Conservation (phyloP, 1,140 invertebrate species). For the Lanistes nyassanus region DNA sequence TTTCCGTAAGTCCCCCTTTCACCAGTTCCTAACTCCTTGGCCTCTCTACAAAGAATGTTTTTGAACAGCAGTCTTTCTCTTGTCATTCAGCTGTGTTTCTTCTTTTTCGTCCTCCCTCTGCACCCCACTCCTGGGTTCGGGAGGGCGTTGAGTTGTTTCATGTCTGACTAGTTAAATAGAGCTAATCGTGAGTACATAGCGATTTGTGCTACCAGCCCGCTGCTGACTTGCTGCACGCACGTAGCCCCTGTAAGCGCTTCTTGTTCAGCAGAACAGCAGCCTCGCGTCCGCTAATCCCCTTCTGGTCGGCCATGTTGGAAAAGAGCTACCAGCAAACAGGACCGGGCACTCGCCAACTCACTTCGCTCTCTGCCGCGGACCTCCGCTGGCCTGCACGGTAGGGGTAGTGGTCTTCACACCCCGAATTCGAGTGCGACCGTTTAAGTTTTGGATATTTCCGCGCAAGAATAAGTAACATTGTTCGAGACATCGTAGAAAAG, state of each 20-base stretch:
- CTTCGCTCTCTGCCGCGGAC: too few relatives aligned
- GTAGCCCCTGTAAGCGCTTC: neutral
- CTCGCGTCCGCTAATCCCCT: conserved; percentile 11
- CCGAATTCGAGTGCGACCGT: too few relatives aligned
- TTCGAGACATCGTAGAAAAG: too few relatives aligned
- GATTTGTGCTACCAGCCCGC: neutral
- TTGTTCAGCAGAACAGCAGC: conserved; percentile 1
- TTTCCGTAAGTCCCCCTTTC: neutral
- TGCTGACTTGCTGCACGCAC: conserved; percentile 11
- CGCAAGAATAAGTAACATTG: too few relatives aligned
- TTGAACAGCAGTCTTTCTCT: neutral
- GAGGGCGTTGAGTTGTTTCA: conserved; percentile 8
- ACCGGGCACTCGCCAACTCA: too few relatives aligned
- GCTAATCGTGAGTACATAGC: conserved; percentile 16
- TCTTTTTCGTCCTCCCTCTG: neutral
- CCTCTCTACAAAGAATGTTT: neutral
- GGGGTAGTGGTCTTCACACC: too few relatives aligned
- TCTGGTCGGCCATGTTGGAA: conserved; percentile 22
- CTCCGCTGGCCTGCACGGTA: too few relatives aligned
- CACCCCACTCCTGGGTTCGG: too few relatives aligned
- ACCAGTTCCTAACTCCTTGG: neutral
- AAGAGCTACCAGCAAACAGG: neutral
- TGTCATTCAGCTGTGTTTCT: neutral
- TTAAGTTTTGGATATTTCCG: too few relatives aligned
- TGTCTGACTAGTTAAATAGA: conserved; percentile 23